A percentile compares a stretch with the other conserved stretches of the same genome.
Conservation (phyloP, 2,888 invertebrate species). For the Hoplodrina ambigua region DNA sequence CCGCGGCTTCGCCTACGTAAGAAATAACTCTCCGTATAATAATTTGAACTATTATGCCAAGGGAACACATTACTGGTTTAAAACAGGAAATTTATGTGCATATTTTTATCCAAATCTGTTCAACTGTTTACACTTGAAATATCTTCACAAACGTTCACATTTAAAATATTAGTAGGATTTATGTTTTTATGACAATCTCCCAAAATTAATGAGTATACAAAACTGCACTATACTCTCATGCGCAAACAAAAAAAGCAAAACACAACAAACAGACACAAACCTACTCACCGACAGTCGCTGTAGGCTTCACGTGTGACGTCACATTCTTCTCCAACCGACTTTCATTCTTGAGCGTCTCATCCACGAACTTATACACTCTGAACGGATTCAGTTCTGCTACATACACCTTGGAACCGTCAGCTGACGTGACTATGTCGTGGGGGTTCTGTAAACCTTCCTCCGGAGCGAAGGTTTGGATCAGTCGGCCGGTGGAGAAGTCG, state of each 20-base stretch:
- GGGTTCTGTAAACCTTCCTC: conserved; percentile 91
- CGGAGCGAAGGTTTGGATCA: conserved; percentile 92
- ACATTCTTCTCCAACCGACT: conserved; percentile 58
- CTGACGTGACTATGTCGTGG: conserved; percentile 94
- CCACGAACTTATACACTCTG: conserved; percentile 89
- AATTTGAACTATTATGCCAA: too few relatives aligned
- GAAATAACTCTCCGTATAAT: too few relatives aligned
- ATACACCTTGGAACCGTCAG: conserved; percentile 92
- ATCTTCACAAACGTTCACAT: too few relatives aligned
- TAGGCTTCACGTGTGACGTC: conserved; percentile 79
- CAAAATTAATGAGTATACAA: too few relatives aligned
- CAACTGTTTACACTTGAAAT: too few relatives aligned
- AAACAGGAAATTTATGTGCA: too few relatives aligned
- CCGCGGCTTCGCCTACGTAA: too few relatives aligned
- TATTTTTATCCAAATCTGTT: too few relatives aligned
- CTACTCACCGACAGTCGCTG: conserved; percentile 86
- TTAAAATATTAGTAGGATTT: too few relatives aligned
- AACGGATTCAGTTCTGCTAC: conserved; percentile 94
- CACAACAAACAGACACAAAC: conserved; percentile 64
- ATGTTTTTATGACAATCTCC: too few relatives aligned
- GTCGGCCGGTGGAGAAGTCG: conserved; percentile 90
- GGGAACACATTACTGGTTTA: too few relatives aligned
- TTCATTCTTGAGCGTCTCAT: conserved; percentile 68
- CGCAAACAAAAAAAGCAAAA: conserved; percentile 34
- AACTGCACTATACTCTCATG: too few relatives aligned